Base-by-base conservation (phyloP, 1,140 invertebrate genomes). In the Drosophila neocordata region DNA sequence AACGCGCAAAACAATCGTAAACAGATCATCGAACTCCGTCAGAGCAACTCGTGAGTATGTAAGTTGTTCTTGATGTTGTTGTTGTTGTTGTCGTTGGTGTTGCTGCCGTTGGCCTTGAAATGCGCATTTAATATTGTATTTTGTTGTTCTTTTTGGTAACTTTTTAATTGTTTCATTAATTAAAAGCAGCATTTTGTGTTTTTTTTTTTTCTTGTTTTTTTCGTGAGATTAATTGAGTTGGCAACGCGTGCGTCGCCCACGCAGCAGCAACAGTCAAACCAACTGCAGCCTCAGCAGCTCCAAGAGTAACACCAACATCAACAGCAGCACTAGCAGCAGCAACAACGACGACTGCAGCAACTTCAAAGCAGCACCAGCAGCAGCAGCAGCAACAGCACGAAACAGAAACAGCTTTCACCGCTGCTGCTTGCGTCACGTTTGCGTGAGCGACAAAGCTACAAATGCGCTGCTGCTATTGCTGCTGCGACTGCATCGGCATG, bases 151-250 rank as follows among this genome's bases (percentile, higher is more conserved):
- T 61, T 65, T 74, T 48, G 70, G 58, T 53, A 62, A 87, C 74
- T 83, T 73, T 88, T 83, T 77, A 73, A 87, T 88, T 79, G 72
- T 77, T 89, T 83, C 66, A 88, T 79, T 88, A 87, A 88, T 88
- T 88, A 79, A 88, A 77, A 76, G 60, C 64, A 67, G 53, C 53
- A 38, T 58, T 63, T 58, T n/a, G n/a, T 58, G 44, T 61, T 31
- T 56, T 15, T 65, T 67, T 66, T 24, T 57, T 20, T 48, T 24
- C 2, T 44, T 44, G 13, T 20, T 48, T 52, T 27, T 55, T n/a
- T 12, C 20, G 57, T 31, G 60, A 58, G 69, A 76, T 87, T 87
- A 87, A 87, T 87, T 88, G 75, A 87, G 82, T 87, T 87, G 82
- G 71, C 76, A 88, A 87, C 69, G 83, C 83, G 83, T 72, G 63